Base-by-base conservation (phyloP, 1,140 invertebrate species). In the Pogonomyrmex barbatus region DNA sequence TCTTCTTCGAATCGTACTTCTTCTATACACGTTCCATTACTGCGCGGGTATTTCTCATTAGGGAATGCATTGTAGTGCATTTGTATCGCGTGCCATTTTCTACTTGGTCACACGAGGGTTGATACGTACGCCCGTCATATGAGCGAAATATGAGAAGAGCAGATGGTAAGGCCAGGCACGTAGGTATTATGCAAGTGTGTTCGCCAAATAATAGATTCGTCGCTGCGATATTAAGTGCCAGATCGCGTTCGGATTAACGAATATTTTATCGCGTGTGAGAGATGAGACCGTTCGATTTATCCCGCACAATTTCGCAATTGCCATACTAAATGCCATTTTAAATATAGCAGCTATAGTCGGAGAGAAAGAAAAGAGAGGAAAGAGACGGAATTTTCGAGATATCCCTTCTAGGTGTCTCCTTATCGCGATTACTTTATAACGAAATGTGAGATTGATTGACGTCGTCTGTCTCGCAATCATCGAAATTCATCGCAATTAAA, bases 131-230 rank as follows among this genome's bases (percentile, higher is more conserved):
- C 8, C 24, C 5, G 33, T 2, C 4, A 30, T 56, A 30, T 75
- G 33, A 50, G 9, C 54, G 68, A 73, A 83, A 83, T 83, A 75
- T 50, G 79, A 60, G 33, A 60, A 82, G 65, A 58, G 50, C 24
- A 82, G 47, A 24, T 71, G 17, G 14, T 33, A 71, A 82, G 10
- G 30, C 30, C 42, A 60, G 39, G n/a, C 50, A 39, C 36, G 9
- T 70, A 39, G 30, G 30, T 60, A 60, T 62, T 73, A 73, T 12
- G 42, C 68, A 62, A 75, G 42, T 39, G 12, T 42, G 45, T 4
- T 45, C 39, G 30, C 42, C 54, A 30, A 83, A 83, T 83, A 83
- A 83, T 75, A 83, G 12, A 83, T 73, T 5, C 24, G 39, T 60
- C 24, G 12, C 54, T 67, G 54, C 14, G 52, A 60, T 17, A 39